phyloP scores from a whole-genome alignment of 2,888 invertebrate genomes.

The Loripinus fragilis region DNA sequence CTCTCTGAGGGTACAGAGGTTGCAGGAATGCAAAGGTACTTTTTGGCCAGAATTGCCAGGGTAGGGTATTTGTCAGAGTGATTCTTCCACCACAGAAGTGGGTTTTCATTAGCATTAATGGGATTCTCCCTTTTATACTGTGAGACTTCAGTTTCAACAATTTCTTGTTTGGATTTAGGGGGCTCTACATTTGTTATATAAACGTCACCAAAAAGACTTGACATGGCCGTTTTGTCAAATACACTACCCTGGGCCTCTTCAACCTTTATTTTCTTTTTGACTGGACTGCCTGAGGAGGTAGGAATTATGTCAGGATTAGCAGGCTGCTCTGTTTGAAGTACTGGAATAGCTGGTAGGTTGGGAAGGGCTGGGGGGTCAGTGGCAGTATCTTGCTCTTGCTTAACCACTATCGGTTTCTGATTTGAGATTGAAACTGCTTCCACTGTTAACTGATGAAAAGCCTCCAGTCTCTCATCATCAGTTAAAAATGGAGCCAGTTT shows the following conservation, averaged over 20 bases:
- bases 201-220: constrained; percentile 18
- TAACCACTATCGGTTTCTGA: not conserved
- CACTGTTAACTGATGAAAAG: not conserved
- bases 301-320: not conserved
- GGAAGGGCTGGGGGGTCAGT: not conserved
- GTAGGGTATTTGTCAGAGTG: not conserved
- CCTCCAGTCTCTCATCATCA: not conserved
- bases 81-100: constrained; percentile 19
- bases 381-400: not conserved
- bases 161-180: not conserved
- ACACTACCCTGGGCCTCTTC: not conserved
- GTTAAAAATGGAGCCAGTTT: not conserved
- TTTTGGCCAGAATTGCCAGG: not conserved
- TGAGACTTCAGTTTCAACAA: not conserved
- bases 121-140: not conserved
- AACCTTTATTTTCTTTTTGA: not conserved
- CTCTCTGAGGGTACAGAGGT: constrained; percentile 27
- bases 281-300: not conserved
- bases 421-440: constrained; percentile 1
- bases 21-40: constrained; percentile 13
- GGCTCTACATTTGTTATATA: constrained; percentile 30
- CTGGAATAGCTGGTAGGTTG: not conserved
- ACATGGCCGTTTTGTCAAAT: not conserved
- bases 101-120: not conserved
- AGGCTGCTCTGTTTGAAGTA: not conserved